Evolutionary conservation across 2,888 invertebrate species (phyloP).

Genomic region (Lomographa bimaculata): DNA sequence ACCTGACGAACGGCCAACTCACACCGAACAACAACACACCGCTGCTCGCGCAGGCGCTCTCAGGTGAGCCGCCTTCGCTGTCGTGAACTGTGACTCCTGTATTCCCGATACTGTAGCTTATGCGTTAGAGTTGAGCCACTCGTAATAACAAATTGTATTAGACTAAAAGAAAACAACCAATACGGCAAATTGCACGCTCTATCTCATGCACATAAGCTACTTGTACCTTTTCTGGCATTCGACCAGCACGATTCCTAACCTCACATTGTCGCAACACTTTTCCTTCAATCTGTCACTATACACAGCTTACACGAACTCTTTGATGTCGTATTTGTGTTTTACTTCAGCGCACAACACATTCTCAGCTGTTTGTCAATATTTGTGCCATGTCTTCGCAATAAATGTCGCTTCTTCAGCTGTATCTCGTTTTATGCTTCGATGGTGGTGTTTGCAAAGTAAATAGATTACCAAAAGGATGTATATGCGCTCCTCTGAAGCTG

Average conservation of each 20-base stretch:
- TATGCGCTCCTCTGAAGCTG: not conserved
- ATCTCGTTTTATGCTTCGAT: slow-evolving; percentile 13
- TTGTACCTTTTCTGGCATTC: not conserved
- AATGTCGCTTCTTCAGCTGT: slow-evolving; percentile 17
- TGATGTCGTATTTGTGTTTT: slow-evolving; percentile 23
- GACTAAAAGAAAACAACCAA: no score
- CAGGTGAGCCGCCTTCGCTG: slow-evolving; percentile 87
- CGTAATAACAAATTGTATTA: no score
- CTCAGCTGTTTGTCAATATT: slow-evolving; percentile 18
- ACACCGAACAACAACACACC: slow-evolving; percentile 98
- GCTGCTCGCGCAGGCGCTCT: slow-evolving; percentile 96
- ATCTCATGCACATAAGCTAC: slow-evolving; percentile 9
- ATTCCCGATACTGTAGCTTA: slow-evolving; percentile 20
- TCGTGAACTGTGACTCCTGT: slow-evolving; percentile 44
- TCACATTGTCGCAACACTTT: slow-evolving; percentile 7
- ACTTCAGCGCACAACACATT: slow-evolving; percentile 17
- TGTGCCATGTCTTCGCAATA: slow-evolving; percentile 14
- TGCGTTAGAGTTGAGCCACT: slow-evolving; percentile 12
- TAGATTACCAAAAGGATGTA: slow-evolving; percentile 1
- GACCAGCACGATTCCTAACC: slow-evolving; percentile 16
- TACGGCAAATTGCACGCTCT: slow-evolving; percentile 1
- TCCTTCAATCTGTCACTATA: slow-evolving; percentile 13
- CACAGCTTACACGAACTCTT: slow-evolving; percentile 19
- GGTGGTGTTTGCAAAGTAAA: slow-evolving; percentile 8
- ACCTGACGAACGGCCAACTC: slow-evolving; percentile 97